Base-by-base conservation (phyloP, 2,113 vertebrate species). In the Microcebus griseorufus region DNA sequence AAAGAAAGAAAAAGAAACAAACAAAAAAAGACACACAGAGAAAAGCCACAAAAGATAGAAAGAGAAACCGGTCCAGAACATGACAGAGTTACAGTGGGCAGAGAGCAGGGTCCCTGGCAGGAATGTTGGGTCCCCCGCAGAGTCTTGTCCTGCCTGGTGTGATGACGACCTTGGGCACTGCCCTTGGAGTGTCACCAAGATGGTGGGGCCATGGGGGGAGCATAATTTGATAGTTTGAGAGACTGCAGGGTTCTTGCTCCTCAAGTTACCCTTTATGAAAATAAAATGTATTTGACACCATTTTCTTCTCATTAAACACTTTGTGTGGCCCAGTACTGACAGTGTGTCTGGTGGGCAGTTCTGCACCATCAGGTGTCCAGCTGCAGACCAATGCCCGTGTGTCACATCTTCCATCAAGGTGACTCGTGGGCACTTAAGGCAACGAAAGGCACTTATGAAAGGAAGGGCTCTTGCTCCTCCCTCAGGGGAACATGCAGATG, bases 141-240 rank as follows among this genome's bases (percentile, higher is more conserved):
- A 60, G 29, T 65, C 27, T 29, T 1, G 9, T 7, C 72, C 72
- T 32, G 10, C 32, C 48, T 37, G 65, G 12, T 17, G 10, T 60
- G 27, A 83, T 20, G 29, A 39, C 76, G 29, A 39, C 82, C 90
- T 34, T 23, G 17, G 22, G 25, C 32, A 18, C 32, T 12, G 73
- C 20, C 8, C 39, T 45, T 34, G 34, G 48, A 79, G 48, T 16
- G 11, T 51, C 75, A 39, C 29, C 12, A 17, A 37, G 55, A 32
- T 1, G 4, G 37, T 45, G 20, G 34, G 6, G 5, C 42, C 0
- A 6, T 9, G 11, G 13, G 2, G 0, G 9, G 65, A 6, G 29
- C 39, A 9, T 6, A 42, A 16, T n/a, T 13, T 70, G 48, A 70
- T 39, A 69, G 53, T 78, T 42, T 27, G 60, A 75, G 45, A 67